Conservation (phyloP, 1,140 invertebrate species). For the Cotesia chilonis region DNA sequence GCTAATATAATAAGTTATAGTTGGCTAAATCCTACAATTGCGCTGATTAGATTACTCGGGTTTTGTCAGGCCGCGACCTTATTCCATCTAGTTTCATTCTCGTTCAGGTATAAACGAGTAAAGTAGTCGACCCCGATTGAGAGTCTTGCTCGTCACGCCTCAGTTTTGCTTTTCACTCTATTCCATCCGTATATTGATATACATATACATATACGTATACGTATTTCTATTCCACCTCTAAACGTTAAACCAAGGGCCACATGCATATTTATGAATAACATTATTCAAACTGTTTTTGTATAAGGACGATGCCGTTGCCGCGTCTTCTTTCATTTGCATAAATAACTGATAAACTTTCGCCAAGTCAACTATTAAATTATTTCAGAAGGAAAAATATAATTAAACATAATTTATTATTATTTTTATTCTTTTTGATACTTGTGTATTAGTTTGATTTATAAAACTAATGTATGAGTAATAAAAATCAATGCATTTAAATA, state of each 20-base stretch:
- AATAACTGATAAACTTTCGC: constrained; percentile 48
- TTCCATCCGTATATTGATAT: no score
- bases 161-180: constrained; percentile 32
- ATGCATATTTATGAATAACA: constrained; percentile 60
- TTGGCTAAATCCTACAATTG: constrained; percentile 9
- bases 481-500: no score
- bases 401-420: no score
- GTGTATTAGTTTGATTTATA: no score
- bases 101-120: constrained; percentile 1
- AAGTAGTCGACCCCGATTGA: constrained; percentile 49
- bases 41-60: constrained; percentile 10
- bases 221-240: constrained; percentile 22
- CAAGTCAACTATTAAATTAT: constrained; percentile 23
- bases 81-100: constrained; percentile 44
- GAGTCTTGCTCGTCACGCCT: constrained; percentile 48
- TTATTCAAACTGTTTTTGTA: constrained; percentile 58
- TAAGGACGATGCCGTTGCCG: constrained; percentile 49
- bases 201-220: constrained; percentile 10
- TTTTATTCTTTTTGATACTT: no score
- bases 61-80: constrained; percentile 47
- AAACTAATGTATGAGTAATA: no score
- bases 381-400: not conserved
- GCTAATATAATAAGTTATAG: not conserved
- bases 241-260: constrained; percentile 35
- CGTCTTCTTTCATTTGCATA: constrained; percentile 47